These are phyloP conservation scores for Umimayanthus chanpuru DNA, from an alignment of 92 coral and sea anemone genomes.

Conservation along the genomic window DNA sequence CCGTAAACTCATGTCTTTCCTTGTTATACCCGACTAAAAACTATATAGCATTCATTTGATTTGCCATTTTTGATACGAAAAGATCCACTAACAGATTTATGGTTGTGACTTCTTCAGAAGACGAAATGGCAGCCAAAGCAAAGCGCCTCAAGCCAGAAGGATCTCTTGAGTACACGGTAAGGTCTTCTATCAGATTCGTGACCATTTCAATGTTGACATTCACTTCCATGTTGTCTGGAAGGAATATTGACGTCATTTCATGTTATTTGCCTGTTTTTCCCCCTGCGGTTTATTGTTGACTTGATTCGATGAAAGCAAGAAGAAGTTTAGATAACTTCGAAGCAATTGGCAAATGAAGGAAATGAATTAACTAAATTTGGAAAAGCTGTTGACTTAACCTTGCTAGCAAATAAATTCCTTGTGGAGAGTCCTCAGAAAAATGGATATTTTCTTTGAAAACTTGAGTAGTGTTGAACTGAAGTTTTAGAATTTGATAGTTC, in stretches of 20 bases:
- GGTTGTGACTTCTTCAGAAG: slow-evolving; percentile 39
- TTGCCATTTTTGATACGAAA: background rate
- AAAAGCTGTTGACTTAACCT: too few relatives aligned
- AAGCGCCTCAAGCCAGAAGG: slow-evolving; percentile 72
- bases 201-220: background rate
- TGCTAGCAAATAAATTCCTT: too few relatives aligned
- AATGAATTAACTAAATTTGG: background rate
- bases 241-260: background rate
- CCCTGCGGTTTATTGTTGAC: too few relatives aligned
- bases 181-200: background rate
- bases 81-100: background rate
- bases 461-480: too few relatives aligned
- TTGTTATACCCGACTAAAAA: background rate
- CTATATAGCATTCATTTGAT: background rate
- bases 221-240: background rate
- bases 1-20: too few relatives aligned
- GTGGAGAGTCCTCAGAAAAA: too few relatives aligned
- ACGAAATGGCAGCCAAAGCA: slow-evolving; percentile 58
- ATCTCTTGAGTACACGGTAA: slow-evolving; percentile 71
- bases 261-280: background rate
- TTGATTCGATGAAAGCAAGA: too few relatives aligned
- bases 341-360: too few relatives aligned
- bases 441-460: too few relatives aligned
- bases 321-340: too few relatives aligned
- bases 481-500: too few relatives aligned